Evolutionary conservation across 2,888 invertebrate species (phyloP), one percentile per base, ranked within the genome.

Genomic region (Agapetus fuscipes): DNA sequence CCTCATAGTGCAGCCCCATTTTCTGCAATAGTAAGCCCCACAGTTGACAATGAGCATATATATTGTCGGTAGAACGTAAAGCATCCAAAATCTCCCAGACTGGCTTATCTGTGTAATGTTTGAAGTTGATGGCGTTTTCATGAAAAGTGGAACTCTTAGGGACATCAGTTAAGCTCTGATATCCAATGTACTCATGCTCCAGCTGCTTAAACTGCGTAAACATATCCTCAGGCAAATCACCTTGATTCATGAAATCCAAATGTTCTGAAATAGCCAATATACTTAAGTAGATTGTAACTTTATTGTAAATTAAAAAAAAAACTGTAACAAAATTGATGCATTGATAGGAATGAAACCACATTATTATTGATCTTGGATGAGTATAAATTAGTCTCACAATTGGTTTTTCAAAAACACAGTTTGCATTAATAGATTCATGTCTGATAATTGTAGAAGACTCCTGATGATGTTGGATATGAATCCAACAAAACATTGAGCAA

Each of bases 151-250:
- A 66, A 2, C 86, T 80, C 52, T 84, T 82, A 1, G 94, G 93
- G 9, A 96, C 90, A 67, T 95, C 94, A 0, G 94, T 94, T 37
- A 96, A 73, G 58, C 93, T 93, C 66, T 93, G 93, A 66, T 95
- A 95, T 30, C 91, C 93, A 56, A 90, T 86, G 57, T 90, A 90
- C 56, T 89, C 88, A 59, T 89, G 88, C 57, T 89, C 82, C 43
- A 93, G 64, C 64, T 96, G 95, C 45, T 80, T 78, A 63, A 96
- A 93, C 46, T 88, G 84, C 4, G 76, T 77, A 56, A 91, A 83
- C 53, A 78, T 74, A 53, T 80, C 76, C 32, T 83, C 76, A 0
- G 77, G 77, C 39, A 83, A 71, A 57, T 82, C 80, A 40, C 82
- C 78, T 52, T 85, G 82, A 57, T 84, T 87, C 76, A 97, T 84